Evolutionary conservation across 37 sponge, comb jelly and placozoan genomes (phyloP), one percentile per base, ranked within the genome.

Genomic region (Petrosia ficiformis): DNA sequence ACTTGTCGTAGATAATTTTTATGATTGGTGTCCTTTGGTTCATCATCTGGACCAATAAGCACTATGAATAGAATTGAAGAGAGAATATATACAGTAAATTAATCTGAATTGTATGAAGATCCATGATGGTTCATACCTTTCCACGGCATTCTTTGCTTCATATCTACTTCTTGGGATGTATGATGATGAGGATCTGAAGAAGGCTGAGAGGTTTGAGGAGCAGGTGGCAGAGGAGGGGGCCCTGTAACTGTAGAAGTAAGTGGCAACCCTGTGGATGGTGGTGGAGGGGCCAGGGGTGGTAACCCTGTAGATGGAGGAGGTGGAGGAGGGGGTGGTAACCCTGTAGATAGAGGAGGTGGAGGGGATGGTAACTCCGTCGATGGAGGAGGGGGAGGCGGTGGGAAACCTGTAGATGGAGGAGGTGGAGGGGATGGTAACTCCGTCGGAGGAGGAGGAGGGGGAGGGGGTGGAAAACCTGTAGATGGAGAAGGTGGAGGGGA

Each of bases 21-120:
- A 37, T 91, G 87, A 6, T 1, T 33, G 4, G 64, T 68, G 42
- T 86, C 83, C 0, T 28, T 35, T 0, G 75, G 75, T 25, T 36
- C 43, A 28, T 78, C 80, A 65, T 81, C 80, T 29, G 86, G 82
- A n/a, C 66, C 52, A 57, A 91, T 77, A 48, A 85, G 32, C 19
- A 81, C 86, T 80, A 75, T 48, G 14, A 48, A n/a, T n/a, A n/a
- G n/a, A n/a, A n/a, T n/a, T n/a, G n/a, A n/a, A n/a, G n/a, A n/a
- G n/a, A n/a, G n/a, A n/a, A n/a, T n/a, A n/a, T n/a, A n/a, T n/a
- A n/a, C 54, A 48, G 14, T 48, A 48, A 48, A 14, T 48, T 19
- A 48, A 48, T 48, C 54, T 19, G 14, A 14, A n/a, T n/a, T n/a
- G n/a, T n/a, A n/a, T n/a, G n/a, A n/a, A n/a, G n/a, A n/a, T n/a